Evolutionary conservation across 2,797 vertebrate genomes (phyloP).

Genomic region (Acanthornis magna): DNA sequence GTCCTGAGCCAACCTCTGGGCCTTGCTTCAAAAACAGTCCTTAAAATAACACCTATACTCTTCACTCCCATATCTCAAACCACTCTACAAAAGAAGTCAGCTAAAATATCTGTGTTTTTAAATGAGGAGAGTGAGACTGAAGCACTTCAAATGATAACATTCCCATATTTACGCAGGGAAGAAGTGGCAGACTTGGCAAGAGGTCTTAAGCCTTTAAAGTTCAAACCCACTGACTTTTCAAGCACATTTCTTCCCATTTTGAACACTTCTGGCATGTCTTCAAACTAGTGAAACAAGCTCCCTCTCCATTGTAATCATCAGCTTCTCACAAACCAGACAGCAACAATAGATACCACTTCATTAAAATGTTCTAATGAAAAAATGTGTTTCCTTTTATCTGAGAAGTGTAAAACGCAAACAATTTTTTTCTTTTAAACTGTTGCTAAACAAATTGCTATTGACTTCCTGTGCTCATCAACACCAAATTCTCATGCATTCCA

Average conservation of each 20-base stretch:
- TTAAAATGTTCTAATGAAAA: not conserved
- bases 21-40: not conserved
- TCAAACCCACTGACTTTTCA: constrained; percentile 23
- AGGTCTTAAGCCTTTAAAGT: not conserved
- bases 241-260: not conserved
- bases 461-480: not conserved
- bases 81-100: not conserved
- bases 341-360: not conserved
- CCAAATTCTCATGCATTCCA: not conserved
- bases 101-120: not conserved
- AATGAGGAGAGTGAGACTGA: not conserved
- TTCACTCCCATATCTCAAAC: not conserved
- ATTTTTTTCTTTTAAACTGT: not conserved
- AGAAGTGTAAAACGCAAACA: not conserved
- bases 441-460: not conserved
- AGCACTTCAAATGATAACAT: not conserved
- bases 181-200: constrained; percentile 48
- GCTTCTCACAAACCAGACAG: not conserved
- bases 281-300: not conserved
- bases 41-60: constrained; percentile 28
- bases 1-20: constrained; percentile 3
- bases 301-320: not conserved
- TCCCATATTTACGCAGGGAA: not conserved
- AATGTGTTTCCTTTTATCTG: not conserved
- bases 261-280: not conserved